Evolutionary conservation across 2,797 vertebrate species (phyloP).

Genomic region (Propithecus deckenii): DNA sequence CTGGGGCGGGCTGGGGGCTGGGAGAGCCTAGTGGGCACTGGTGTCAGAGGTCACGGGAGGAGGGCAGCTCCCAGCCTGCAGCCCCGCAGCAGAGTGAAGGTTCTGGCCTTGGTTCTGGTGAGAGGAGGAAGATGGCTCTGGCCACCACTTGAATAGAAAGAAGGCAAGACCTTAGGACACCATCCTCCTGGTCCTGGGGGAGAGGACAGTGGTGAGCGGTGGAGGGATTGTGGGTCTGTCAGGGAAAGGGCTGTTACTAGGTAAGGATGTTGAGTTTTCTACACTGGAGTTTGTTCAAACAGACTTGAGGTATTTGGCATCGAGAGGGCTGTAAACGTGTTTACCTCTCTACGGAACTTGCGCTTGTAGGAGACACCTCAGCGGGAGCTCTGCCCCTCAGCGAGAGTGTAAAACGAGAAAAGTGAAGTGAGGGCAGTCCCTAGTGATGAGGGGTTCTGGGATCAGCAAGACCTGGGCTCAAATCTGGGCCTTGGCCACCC

Average conservation of each 20-base stretch:
- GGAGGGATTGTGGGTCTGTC: neutral
- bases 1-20: neutral
- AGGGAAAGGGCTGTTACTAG: neutral
- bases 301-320: neutral
- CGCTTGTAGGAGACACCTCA: neutral
- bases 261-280: neutral
- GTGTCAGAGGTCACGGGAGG: fast-evolving
- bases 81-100: neutral
- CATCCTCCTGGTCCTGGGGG: neutral
- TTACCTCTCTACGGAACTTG: neutral
- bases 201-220: neutral
- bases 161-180: no score
- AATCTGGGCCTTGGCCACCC: neutral
- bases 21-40: fast-evolving
- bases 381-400: neutral
- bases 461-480: neutral
- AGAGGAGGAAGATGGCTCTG: neutral
- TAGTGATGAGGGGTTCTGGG: neutral
- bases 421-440: neutral
- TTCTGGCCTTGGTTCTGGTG: neutral
- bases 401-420: neutral
- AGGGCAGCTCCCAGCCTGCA: neutral
- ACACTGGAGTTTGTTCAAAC: neutral
- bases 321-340: neutral
- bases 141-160: neutral